Base-by-base conservation (phyloP, 2,797 vertebrate genomes). In the Falco naumanni region DNA sequence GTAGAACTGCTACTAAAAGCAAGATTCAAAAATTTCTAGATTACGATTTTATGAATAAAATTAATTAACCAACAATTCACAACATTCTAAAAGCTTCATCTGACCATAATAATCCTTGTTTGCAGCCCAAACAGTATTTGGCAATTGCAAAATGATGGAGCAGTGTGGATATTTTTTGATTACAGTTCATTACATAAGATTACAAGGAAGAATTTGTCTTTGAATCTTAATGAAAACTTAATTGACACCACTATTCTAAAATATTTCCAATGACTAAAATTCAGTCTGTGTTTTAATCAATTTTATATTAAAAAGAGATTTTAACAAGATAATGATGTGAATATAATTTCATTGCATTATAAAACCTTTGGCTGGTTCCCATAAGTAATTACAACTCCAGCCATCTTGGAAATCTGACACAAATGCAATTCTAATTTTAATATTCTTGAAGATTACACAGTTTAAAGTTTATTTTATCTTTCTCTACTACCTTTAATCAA, bases 1-100 rank as follows among this genome's bases (percentile, higher is more conserved):
- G 37, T 39, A 90, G 10, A 90, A 83, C 41, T 74, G 43, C 28
- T 87, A 64, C 66, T 87, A 83, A 77, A 77, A 92, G 64, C 53
- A 74, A 93, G 57, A 90, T 37, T 65, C 21, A 89, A 81, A 90
- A 63, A 75, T 70, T 59, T 93, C 56, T 50, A 82, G 69, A 90
- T 92, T 89, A 92, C 13, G 50, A 37, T 83, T 90, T 92, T 71
- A 89, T 91, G 78, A 95, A 93, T 93, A 92, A 95, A 93, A 96
- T 93, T 94, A 94, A 96, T 94, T 89, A 94, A 90, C 21, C 72
- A 95, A 96, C 60, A 95, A 93, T 89, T 96, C 57, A 90, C 83
- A 92, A 83, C 50, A 87, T 75, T 94, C 72, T 94, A 89, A 95
- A 94, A 94, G 64, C 81, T 84, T 96, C 64, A 78, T 89, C 34